Percentiles rank a stretch among this genome's conserved stretches.
Evolutionary conservation across 2,113 vertebrate species (phyloP).

Genomic region (Atherinomorus stipes): DNA sequence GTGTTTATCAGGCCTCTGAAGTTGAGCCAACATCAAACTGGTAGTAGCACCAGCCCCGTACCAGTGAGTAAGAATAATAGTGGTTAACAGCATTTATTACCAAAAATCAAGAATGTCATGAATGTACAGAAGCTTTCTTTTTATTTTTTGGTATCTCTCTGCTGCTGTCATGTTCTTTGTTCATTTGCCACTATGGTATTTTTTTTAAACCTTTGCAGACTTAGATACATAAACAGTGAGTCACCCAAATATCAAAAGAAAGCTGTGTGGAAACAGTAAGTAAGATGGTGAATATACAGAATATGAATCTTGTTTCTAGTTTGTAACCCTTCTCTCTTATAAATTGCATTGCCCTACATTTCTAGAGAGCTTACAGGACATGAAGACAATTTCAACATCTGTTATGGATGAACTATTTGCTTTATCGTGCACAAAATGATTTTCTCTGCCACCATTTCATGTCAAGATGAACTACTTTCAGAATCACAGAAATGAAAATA

Average conservation of each 20-base stretch:
- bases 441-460: neutral
- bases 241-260: conserved; percentile 21
- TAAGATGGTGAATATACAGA: conserved; percentile 11
- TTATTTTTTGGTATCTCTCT: neutral
- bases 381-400: neutral
- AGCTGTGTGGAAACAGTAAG: neutral
- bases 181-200: neutral
- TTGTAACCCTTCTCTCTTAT: conserved; percentile 2
- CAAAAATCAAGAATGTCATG: neutral
- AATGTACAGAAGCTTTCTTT: neutral
- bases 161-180: neutral
- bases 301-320: neutral
- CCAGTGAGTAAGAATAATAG: neutral
- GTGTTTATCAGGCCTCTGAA: too few relatives aligned
- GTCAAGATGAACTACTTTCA: neutral
- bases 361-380: neutral
- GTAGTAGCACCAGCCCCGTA: neutral
- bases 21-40: too few relatives aligned
- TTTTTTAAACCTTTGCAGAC: conserved; percentile 11
- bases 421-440: neutral
- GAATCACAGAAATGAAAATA: neutral
- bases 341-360: neutral
- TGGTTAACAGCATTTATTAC: too few relatives aligned
- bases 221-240: conserved; percentile 1
- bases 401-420: neutral